Conservation (phyloP, 1,140 invertebrate species). For the Papilio machaon region DNA sequence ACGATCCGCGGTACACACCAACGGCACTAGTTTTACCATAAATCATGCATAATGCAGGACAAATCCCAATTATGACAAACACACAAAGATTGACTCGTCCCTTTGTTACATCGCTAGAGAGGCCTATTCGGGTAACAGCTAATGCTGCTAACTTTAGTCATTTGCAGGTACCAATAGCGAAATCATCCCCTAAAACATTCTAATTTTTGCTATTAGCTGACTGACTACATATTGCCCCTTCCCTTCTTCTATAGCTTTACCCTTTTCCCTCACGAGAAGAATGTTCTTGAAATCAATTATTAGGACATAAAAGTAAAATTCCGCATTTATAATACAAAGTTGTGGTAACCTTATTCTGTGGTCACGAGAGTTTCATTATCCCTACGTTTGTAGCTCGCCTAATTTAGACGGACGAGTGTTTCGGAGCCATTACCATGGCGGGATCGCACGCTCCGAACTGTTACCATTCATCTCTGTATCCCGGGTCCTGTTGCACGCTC, state of each 20-base stretch:
- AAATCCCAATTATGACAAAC: background rate
- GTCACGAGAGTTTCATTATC: constrained; percentile 40
- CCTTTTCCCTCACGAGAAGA: background rate
- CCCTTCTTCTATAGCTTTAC: background rate
- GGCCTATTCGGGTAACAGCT: background rate
- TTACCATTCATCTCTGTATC: constrained; percentile 37
- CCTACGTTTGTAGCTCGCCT: constrained; percentile 39
- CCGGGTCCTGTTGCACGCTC: constrained; percentile 16
- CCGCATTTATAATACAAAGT: background rate
- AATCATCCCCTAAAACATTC: too few species aligned
- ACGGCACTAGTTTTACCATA: constrained; percentile 20
- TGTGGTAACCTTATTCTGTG: constrained; percentile 17
- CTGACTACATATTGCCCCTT: background rate
- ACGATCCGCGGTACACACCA: constrained; percentile 47
- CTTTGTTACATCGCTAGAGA: background rate
- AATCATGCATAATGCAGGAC: background rate
- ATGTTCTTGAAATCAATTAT: background rate
- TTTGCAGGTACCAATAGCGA: background rate
- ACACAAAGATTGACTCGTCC: background rate
- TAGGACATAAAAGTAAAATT: background rate
- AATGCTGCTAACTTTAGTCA: background rate
- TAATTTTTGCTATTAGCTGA: background rate
- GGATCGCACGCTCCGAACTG: constrained; percentile 39
- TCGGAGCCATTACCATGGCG: constrained; percentile 37
- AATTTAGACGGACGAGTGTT: constrained; percentile 40